Base-by-base conservation (phyloP, 2,797 vertebrate genomes). In the Takifugu rubripes region DNA sequence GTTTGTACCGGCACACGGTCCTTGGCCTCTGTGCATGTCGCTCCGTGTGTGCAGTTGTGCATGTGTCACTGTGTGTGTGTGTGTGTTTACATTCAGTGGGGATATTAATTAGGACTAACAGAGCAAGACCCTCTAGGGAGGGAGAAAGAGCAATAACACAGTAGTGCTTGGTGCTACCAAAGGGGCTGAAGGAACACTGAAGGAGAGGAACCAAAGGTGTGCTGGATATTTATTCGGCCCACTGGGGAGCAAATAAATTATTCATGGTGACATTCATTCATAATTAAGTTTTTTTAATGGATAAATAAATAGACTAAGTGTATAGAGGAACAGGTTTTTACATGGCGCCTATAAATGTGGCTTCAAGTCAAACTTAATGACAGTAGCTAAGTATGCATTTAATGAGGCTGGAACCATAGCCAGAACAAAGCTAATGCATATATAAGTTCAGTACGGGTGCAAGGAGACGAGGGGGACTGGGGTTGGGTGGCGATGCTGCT, bases 91-190 rank as follows among this genome's bases (percentile, higher is more conserved):
- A 86, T 87, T 81, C 85, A 79, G 67, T 67, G 63, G 87, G 82
- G 83, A 83, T 87, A 87, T 87, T 87, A 90, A 90, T 87, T 85
- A 87, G 81, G 81, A 86, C 81, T 88, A 87, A 88, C 83, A 87
- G 86, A 43, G 75, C 66, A 74, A 79, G 83, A 79, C 74, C 78
- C 86, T 81, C 82, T 64, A 59, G 77, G 81, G 85, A 75, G 74
- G 56, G 65, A 85, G 79, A 79, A 74, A 81, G 78, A 84, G 84
- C 86, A 86, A 85, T 86, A 89, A 86, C 85, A 82, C 82, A 84
- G 77, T 74, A 74, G 78, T 77, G 72, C 75, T 59, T 69, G 56
- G 74, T 67, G 70, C 77, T 78, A 68, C 82, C 83, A 84, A 86
- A 82, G 84, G 87, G 84, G 77, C 80, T 82, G 84, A 83, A 82